Percentiles rank a stretch among this genome's conserved stretches.
phyloP scores from a whole-genome alignment of 2,888 invertebrate species.

The Drosophila sordidula region DNA sequence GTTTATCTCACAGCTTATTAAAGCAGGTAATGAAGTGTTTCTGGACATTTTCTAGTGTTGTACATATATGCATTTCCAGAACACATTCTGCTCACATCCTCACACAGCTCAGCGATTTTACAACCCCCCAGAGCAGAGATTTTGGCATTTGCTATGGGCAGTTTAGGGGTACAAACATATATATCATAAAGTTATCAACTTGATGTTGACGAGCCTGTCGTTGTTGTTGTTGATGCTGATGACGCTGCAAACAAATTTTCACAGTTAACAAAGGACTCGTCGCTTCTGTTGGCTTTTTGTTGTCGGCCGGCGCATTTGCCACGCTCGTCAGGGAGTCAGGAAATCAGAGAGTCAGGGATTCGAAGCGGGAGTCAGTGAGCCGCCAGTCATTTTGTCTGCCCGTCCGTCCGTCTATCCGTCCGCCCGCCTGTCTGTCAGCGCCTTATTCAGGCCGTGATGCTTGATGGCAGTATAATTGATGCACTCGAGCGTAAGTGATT shows the following conservation, averaged over 20 bases:
- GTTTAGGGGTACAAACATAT: slow-evolving; percentile 31
- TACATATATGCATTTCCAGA: not conserved
- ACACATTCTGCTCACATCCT: not conserved
- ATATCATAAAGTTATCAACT: slow-evolving; percentile 73
- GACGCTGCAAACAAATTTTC: slow-evolving; percentile 84
- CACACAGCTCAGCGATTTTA: not conserved
- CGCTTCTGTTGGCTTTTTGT: slow-evolving; percentile 66
- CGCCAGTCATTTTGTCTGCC: slow-evolving; percentile 73
- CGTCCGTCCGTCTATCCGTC: slow-evolving; percentile 51
- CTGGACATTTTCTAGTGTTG: not conserved
- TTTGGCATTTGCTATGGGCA: slow-evolving; percentile 43
- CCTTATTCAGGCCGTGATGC: slow-evolving; percentile 59
- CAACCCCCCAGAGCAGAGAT: slow-evolving; percentile 31
- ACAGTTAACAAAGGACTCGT: slow-evolving; percentile 67
- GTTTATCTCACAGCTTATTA: no score
- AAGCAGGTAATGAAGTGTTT: not conserved
- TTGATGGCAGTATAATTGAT: slow-evolving; percentile 84
- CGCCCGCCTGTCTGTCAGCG: slow-evolving; percentile 49
- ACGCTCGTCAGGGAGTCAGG: slow-evolving; percentile 58
- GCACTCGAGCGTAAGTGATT: slow-evolving; percentile 85
- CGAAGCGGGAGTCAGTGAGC: slow-evolving; percentile 1
- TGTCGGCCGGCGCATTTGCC: slow-evolving; percentile 46
- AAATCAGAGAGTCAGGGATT: slow-evolving; percentile 7
- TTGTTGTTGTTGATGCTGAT: slow-evolving; percentile 69
- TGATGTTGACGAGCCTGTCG: slow-evolving; percentile 66